phyloP scores from a whole-genome alignment of 2,113 vertebrate species.

The Mormoops blainvillei region DNA sequence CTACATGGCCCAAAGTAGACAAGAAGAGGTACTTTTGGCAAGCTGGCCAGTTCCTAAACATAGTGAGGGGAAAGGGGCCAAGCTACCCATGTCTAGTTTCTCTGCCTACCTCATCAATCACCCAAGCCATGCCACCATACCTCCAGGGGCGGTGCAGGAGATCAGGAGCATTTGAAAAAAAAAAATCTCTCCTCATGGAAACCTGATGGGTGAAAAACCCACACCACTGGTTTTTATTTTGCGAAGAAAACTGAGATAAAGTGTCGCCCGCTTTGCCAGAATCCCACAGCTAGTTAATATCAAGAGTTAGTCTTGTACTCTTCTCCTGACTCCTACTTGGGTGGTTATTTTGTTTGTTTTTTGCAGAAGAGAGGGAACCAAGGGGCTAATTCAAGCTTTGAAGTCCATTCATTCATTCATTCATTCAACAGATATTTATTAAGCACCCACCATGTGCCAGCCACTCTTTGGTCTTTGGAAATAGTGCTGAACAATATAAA shows the following conservation, averaged over 20 bases:
- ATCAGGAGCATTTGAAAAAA: neutral
- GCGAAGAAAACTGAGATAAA: neutral
- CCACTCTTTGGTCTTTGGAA: neutral
- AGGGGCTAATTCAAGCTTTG: neutral
- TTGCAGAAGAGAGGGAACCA: neutral
- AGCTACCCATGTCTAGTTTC: neutral
- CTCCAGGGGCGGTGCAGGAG: neutral
- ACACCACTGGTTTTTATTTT: neutral
- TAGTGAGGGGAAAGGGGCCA: neutral
- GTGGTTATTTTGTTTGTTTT: neutral
- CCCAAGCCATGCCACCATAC: too few relatives aligned
- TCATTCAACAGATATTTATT: neutral
- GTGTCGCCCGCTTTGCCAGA: neutral
- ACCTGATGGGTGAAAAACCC: neutral
- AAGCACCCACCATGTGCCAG: neutral
- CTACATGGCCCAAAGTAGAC: neutral
- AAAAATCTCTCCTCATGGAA: neutral
- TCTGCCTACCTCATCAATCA: neutral
- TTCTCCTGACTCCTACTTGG: neutral
- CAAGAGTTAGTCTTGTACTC: neutral
- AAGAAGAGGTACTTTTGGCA: neutral
- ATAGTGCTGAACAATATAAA: neutral
- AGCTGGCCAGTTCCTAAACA: too few relatives aligned
- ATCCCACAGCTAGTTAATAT: neutral
- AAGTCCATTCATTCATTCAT: neutral